Conservation (phyloP, 2,113 vertebrate species). For the Electrona antarctica region DNA sequence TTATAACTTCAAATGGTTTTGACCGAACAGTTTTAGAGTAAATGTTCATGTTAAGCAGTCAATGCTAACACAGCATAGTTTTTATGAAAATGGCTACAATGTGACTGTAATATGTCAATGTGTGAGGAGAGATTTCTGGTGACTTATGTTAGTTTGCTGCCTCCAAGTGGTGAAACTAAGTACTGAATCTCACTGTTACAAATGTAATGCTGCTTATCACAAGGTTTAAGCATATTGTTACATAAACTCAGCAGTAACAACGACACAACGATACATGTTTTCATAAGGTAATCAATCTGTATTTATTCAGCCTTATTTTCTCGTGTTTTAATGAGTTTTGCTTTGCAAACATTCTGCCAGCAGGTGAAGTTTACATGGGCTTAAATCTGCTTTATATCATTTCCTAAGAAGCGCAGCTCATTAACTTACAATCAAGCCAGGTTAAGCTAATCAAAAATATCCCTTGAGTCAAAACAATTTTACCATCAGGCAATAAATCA, state of each 20-base stretch:
- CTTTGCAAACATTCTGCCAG: slow-evolving; percentile 77
- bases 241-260: background rate
- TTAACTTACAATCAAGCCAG: slow-evolving; percentile 67
- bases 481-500: slow-evolving; percentile 30
- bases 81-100: too few relatives aligned
- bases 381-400: slow-evolving; percentile 58
- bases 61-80: too few relatives aligned
- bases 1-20: too few relatives aligned
- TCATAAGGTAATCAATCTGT: slow-evolving; percentile 56
- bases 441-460: slow-evolving; percentile 29
- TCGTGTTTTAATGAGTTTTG: slow-evolving; percentile 36
- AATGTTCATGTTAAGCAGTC: too few relatives aligned
- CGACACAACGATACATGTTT: slow-evolving; percentile 27
- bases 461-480: slow-evolving; percentile 30
- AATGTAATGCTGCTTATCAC: background rate
- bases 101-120: too few relatives aligned
- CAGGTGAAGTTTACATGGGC: slow-evolving; percentile 68
- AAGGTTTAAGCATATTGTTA: background rate
- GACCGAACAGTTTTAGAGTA: too few relatives aligned
- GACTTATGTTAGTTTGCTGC: slow-evolving; percentile 48
- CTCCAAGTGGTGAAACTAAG: slow-evolving; percentile 47
- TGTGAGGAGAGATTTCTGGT: too few relatives aligned
- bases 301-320: slow-evolving; percentile 62
- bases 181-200: background rate
- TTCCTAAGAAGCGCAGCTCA: slow-evolving; percentile 64